Base-by-base conservation (phyloP, 2,113 vertebrate species). In the Thamnaconus septentrionalis region DNA sequence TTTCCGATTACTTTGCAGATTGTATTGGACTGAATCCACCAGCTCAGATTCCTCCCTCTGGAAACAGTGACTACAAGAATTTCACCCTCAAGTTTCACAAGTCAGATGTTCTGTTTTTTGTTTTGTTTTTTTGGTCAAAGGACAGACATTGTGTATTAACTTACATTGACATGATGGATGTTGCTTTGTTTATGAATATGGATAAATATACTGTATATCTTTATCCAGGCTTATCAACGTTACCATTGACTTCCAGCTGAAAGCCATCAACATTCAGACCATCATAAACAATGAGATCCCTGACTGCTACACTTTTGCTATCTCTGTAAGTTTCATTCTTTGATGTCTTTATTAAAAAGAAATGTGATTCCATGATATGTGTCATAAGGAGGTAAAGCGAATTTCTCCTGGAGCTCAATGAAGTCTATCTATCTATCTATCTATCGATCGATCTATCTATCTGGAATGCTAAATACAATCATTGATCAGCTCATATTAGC, bases 271-370 rank as follows among this genome's bases (percentile, higher is more conserved):
- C 79, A 91, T 98, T 51, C 95, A 98, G 83, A 96, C 95, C 39
- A 95, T 98, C 78, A 95, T 96, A 77, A 95, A 98, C 90, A 95
- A 96, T 0, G 96, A 98, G 80, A 96, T 98, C 66, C 96, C 96
- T 0, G 96, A 98, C 89, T 98, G 96, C 76, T 98, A 98, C 81
- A 97, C 96, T 6, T 98, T 98, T 87, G 78, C 86, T 7, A 89
- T 98, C 69, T 93, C 87, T 11, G 96, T 31, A 31, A 31, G 18
- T 31, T 31, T 31, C 18, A 31, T 31, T 31, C 18, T 31, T 31
- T 31, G 18, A 31, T 31, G 18, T 31, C 18, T 31, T 31, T 31
- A 31, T 31, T 31, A 31, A 31, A 31, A 31, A 31, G 18, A 31
- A 31, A 31, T 31, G 18, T 31, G 18, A 31, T 31, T 31, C 2